phyloP scores from a whole-genome alignment of 2,113 vertebrate genomes.

The Neolamprologus fasciatus region DNA sequence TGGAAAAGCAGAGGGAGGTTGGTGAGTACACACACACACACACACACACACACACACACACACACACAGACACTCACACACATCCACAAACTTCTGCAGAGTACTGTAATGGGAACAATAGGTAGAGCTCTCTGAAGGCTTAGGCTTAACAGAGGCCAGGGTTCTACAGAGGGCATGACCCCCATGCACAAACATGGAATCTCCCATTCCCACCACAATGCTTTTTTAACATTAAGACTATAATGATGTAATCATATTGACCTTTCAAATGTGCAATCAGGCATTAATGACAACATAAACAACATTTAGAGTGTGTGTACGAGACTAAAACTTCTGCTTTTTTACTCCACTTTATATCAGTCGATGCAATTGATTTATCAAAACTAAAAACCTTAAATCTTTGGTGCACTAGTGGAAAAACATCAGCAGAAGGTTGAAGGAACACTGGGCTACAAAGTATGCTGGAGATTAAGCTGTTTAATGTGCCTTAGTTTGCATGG shows the following conservation, averaged over 20 bases:
- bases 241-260: neutral
- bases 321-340: neutral
- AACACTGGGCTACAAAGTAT: neutral
- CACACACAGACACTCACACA: neutral
- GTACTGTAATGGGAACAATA: slow-evolving; percentile 70
- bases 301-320: neutral
- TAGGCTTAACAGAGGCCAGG: slow-evolving; percentile 14
- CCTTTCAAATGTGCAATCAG: neutral
- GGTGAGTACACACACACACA: slow-evolving; percentile 3
- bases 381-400: neutral
- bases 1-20: slow-evolving; percentile 57
- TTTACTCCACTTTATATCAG: neutral
- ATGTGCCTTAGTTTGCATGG: neutral
- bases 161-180: slow-evolving; percentile 41
- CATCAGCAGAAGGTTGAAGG: neutral
- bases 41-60: neutral
- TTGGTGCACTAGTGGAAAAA: neutral
- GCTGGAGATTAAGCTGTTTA: neutral
- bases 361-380: neutral
- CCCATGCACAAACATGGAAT: slow-evolving; percentile 43
- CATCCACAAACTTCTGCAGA: slow-evolving; percentile 26
- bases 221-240: neutral
- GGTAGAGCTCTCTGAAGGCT: slow-evolving; percentile 62
- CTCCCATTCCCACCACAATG: slow-evolving; percentile 27
- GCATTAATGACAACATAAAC: neutral